phyloP scores from a whole-genome alignment of 2,888 invertebrate genomes.

The Agrochola lota region DNA sequence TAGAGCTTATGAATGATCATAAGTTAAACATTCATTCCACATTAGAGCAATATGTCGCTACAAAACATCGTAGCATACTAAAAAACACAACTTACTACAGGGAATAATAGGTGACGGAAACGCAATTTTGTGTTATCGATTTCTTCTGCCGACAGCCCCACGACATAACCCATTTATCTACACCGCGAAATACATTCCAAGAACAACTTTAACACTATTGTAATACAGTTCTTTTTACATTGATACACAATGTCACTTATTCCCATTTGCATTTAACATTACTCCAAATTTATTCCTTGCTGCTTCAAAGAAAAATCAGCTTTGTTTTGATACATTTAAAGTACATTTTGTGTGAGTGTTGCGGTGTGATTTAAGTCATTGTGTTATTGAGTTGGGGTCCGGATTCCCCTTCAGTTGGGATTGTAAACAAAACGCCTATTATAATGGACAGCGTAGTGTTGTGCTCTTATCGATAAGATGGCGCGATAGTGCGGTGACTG shows the following conservation, averaged over 20 bases:
- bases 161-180: slow-evolving; percentile 51
- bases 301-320: slow-evolving; percentile 55
- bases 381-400: slow-evolving; percentile 53
- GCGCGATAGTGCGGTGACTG: slow-evolving; percentile 55
- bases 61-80: slow-evolving; percentile 61
- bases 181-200: slow-evolving; percentile 46
- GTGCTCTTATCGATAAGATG: slow-evolving; percentile 70
- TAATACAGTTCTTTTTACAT: slow-evolving; percentile 64
- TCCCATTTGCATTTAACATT: slow-evolving; percentile 45
- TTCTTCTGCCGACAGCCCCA: slow-evolving; percentile 59
- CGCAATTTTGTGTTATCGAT: slow-evolving; percentile 83
- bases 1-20: no score
- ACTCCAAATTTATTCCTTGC: slow-evolving; percentile 49
- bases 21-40: background rate
- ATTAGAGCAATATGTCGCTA: slow-evolving; percentile 51
- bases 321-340: slow-evolving; percentile 47
- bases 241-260: slow-evolving; percentile 55
- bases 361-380: slow-evolving; percentile 66
- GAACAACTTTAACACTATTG: slow-evolving; percentile 57
- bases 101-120: slow-evolving; percentile 76
- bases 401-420: slow-evolving; percentile 86
- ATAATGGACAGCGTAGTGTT: slow-evolving; percentile 85
- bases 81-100: slow-evolving; percentile 70
- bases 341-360: slow-evolving; percentile 58
- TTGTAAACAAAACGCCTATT: slow-evolving; percentile 90